phyloP scores from a whole-genome alignment of 2,113 vertebrate species.

The Accipiter virgatus region DNA sequence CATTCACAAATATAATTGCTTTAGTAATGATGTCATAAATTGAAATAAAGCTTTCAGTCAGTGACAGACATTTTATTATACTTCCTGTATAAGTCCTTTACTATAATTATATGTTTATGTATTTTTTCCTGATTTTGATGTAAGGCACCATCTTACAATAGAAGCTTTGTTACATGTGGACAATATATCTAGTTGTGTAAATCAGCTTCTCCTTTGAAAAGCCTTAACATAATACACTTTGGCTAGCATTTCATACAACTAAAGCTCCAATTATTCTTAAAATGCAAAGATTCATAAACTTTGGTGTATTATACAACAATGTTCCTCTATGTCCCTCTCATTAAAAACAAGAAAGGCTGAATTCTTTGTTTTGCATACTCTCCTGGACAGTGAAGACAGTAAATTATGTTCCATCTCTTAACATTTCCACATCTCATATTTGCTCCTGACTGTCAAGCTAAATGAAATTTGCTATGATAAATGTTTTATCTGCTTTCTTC shows the following conservation, averaged over 20 bases:
- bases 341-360: background rate
- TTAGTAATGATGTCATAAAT: background rate
- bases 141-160: background rate
- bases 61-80: background rate
- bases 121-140: background rate
- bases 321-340: accelerated
- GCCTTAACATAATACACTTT: background rate
- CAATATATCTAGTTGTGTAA: background rate
- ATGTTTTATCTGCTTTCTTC: slow-evolving; percentile 36
- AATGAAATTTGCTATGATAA: slow-evolving; percentile 10
- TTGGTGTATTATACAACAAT: background rate
- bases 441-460: background rate
- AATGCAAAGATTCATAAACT: background rate
- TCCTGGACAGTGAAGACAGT: background rate
- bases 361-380: background rate
- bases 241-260: background rate
- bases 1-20: background rate
- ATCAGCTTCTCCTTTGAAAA: background rate
- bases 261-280: background rate
- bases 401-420: background rate
- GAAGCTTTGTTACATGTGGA: background rate
- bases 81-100: background rate
- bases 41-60: background rate
- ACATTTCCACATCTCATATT: background rate
- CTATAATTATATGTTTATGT: background rate